Evolutionary conservation across 2,113 vertebrate genomes (phyloP).

Genomic region (Mobula birostris): DNA sequence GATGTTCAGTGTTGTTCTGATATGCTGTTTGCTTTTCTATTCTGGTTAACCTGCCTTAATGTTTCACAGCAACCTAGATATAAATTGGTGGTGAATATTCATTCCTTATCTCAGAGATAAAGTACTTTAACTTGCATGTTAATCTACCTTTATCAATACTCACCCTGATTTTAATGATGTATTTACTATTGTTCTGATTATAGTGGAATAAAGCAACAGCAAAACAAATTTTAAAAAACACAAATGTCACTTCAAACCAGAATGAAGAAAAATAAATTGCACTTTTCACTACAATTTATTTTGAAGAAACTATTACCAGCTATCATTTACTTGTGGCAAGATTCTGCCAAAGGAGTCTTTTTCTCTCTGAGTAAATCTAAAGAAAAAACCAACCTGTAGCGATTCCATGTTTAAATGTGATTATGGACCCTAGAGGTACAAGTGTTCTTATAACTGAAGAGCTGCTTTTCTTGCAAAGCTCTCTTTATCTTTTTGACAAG

Average conservation of each 20-base stretch:
- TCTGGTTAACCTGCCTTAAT: neutral
- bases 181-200: neutral
- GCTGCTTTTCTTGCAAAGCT: constrained; percentile 20
- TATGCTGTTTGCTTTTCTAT: neutral
- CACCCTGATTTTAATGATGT: neutral
- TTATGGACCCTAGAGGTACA: constrained; percentile 5
- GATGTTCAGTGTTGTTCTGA: neutral
- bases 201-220: neutral
- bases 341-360: neutral
- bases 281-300: neutral
- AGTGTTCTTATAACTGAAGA: constrained; percentile 9
- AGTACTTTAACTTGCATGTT: neutral
- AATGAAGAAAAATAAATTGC: neutral
- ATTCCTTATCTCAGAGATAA: neutral
- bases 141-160: neutral
- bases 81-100: neutral
- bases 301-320: neutral
- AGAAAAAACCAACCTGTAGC: neutral
- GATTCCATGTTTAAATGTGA: neutral
- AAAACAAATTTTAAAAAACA: neutral
- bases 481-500: constrained; percentile 27
- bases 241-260: neutral
- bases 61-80: neutral
- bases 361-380: neutral
- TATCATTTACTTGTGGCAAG: neutral